These are phyloP conservation scores for Poecilia velifera DNA, from an alignment of 2,797 vertebrate genomes.

Conservation along the genomic window DNA sequence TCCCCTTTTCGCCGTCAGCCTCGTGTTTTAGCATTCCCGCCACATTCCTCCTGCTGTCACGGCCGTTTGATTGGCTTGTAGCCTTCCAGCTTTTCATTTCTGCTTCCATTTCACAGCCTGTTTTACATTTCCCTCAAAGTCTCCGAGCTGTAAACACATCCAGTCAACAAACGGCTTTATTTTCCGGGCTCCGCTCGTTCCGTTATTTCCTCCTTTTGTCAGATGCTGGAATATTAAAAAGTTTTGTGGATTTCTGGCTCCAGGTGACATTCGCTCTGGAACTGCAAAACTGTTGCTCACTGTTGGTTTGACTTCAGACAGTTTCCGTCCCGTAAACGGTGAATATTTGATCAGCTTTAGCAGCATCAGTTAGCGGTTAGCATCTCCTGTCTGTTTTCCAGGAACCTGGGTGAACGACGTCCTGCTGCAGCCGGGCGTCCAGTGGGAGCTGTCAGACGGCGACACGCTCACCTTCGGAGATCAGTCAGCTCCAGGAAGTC, in stretches of 20 bases:
- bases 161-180: slow-evolving; percentile 39
- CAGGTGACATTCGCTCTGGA: not conserved
- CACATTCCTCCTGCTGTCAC: slow-evolving; percentile 34
- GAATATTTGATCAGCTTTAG: not conserved
- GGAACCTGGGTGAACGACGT: slow-evolving; percentile 91
- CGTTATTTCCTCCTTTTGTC: slow-evolving; percentile 12
- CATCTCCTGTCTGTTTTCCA: slow-evolving; percentile 41
- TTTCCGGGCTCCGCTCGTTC: slow-evolving; percentile 2
- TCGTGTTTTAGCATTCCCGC: slow-evolving; percentile 37
- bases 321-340: fast-evolving
- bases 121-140: slow-evolving; percentile 40
- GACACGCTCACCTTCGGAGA: slow-evolving; percentile 88
- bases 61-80: slow-evolving; percentile 47
- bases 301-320: not conserved
- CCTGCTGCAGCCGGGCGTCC: slow-evolving; percentile 81
- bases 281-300: not conserved
- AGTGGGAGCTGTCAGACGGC: slow-evolving; percentile 86
- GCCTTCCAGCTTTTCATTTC: slow-evolving; percentile 38
- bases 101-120: slow-evolving; percentile 38
- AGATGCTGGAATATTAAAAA: slow-evolving; percentile 18
- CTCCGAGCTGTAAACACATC: slow-evolving; percentile 50
- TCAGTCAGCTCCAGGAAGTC: slow-evolving; percentile 72
- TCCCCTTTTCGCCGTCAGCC: slow-evolving; percentile 50
- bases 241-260: not conserved
- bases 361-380: not conserved